Evolutionary conservation across 2,888 invertebrate species (phyloP).

Genomic region (Fragum fragum): DNA sequence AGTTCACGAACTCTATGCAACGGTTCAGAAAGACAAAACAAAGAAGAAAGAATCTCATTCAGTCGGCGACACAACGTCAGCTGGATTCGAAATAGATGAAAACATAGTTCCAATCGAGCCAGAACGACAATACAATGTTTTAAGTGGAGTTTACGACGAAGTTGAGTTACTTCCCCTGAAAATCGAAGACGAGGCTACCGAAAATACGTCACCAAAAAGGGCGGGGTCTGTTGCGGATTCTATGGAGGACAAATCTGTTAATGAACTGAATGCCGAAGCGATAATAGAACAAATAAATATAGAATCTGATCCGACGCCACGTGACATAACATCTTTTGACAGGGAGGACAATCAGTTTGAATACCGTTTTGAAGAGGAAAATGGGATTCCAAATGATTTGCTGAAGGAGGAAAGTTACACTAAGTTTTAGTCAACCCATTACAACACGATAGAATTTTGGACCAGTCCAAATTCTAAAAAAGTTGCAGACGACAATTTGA

Average conservation of each 20-base stretch:
- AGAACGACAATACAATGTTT: conserved; percentile 6
- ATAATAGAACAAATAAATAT: conserved; percentile 19
- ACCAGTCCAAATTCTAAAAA: no score
- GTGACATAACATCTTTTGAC: background rate
- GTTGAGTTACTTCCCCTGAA: conserved; percentile 26
- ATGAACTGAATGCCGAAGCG: conserved; percentile 22
- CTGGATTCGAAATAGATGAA: conserved; percentile 36
- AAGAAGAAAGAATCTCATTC: background rate
- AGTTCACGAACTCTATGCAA: conserved; percentile 29
- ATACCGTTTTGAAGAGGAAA: conserved; percentile 11
- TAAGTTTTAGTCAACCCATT: conserved; percentile 10
- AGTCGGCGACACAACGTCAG: conserved; percentile 26
- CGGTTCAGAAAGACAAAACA: conserved; percentile 28
- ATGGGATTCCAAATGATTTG: conserved; percentile 5
- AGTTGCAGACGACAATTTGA: no score
- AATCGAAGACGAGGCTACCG: background rate
- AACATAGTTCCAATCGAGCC: background rate
- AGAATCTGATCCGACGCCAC: background rate
- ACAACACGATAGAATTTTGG: no score
- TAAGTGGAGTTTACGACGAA: conserved; percentile 40
- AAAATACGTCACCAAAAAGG: background rate
- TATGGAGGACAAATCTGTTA: background rate
- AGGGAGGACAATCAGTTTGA: background rate
- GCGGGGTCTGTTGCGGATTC: background rate
- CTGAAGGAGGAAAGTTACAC: conserved; percentile 8